A percentile compares a stretch with the other conserved stretches of the same genome.
Conservation (phyloP, 2,888 invertebrate genomes). For the Lottia gigantea region DNA sequence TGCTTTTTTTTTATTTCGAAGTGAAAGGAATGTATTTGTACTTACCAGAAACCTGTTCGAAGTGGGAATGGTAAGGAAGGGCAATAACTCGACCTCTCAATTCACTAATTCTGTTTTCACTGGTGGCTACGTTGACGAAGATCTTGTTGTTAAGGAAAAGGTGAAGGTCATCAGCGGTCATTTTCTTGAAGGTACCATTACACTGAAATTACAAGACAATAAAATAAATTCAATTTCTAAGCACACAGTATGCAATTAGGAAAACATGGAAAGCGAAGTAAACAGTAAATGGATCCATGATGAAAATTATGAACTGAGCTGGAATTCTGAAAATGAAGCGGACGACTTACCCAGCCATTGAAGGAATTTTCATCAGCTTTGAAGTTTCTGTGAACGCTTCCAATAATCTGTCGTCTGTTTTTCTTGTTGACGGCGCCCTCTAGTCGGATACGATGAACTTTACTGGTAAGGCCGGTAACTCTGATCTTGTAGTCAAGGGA, state of each 20-base stretch:
- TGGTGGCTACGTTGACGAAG: constrained; percentile 78
- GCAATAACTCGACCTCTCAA: constrained; percentile 81
- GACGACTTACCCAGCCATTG: constrained; percentile 32
- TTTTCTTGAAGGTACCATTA: constrained; percentile 81
- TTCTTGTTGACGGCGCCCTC: constrained; percentile 26
- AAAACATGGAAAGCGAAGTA: neutral
- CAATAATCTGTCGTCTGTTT: constrained; percentile 23
- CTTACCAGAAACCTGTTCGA: constrained; percentile 61
- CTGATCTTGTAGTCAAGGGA: constrained; percentile 36
- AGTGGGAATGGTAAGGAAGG: constrained; percentile 75
- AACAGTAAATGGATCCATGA: neutral
- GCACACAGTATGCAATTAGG: too few species aligned
- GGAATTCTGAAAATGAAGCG: too few species aligned
- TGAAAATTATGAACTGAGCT: too few species aligned
- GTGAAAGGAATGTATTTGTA: neutral
- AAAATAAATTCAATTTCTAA: too few species aligned
- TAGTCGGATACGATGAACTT: constrained; percentile 27
- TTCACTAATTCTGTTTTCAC: constrained; percentile 73
- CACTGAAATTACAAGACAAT: constrained; percentile 63
- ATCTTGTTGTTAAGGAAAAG: constrained; percentile 85
- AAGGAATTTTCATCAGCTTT: constrained; percentile 24
- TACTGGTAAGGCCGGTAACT: constrained; percentile 26
- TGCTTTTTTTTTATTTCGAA: neutral
- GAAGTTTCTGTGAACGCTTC: constrained; percentile 26
- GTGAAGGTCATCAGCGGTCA: constrained; percentile 84